Evolutionary conservation across 2,113 vertebrate species (phyloP).

Genomic region (Nansenia antarctica): DNA sequence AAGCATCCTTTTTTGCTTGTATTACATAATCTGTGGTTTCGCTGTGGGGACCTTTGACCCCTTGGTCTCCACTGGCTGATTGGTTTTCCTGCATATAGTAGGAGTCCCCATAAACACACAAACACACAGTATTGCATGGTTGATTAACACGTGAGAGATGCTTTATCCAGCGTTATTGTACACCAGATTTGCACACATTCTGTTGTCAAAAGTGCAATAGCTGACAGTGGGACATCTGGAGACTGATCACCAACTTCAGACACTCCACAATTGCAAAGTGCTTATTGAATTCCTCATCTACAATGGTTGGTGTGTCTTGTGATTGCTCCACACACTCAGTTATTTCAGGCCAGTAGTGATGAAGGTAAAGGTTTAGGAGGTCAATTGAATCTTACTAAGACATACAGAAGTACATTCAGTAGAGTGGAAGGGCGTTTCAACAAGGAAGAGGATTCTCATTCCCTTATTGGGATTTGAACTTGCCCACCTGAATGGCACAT

Average conservation of each 20-base stretch:
- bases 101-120: too few species aligned
- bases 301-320: not conserved
- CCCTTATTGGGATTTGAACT: not conserved
- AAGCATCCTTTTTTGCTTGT: too few species aligned
- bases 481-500: too few species aligned
- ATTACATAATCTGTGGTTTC: too few species aligned
- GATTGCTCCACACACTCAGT: not conserved
- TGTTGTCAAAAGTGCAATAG: constrained; percentile 17
- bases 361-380: not conserved
- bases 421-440: not conserved
- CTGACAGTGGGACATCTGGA: not conserved
- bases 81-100: too few species aligned
- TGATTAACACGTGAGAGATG: too few species aligned
- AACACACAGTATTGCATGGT: too few species aligned
- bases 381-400: not conserved
- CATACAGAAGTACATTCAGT: not conserved
- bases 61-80: too few species aligned
- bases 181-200: not conserved
- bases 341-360: not conserved
- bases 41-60: too few species aligned
- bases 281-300: not conserved
- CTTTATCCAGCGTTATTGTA: too few species aligned
- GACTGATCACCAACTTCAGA: not conserved
- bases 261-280: not conserved
- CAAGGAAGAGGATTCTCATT: not conserved